A percentile compares a stretch with the other conserved stretches of the same genome.
Conservation (phyloP, 2,888 invertebrate species). For the Hetaerina titia region DNA sequence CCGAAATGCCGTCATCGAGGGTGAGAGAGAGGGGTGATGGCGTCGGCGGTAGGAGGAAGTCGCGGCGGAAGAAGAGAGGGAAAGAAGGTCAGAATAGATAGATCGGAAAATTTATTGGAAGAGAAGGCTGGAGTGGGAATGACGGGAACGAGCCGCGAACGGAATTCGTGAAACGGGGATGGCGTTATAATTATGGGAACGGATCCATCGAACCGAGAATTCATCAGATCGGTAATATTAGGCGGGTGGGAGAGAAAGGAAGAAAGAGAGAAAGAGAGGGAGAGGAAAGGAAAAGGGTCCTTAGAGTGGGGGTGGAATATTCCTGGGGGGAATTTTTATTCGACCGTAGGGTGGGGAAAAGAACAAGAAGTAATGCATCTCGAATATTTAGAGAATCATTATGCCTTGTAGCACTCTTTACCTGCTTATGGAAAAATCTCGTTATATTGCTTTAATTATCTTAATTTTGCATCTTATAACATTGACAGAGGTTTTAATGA, state of each 20-base stretch:
- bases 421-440: neutral
- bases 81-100: neutral
- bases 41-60: neutral
- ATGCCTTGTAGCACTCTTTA: neutral
- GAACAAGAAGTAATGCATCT: neutral
- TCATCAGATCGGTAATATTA: constrained; percentile 17
- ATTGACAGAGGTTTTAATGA: neutral
- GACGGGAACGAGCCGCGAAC: constrained; percentile 19
- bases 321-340: neutral
- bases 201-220: constrained; percentile 23
- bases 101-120: constrained; percentile 9
- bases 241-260: neutral
- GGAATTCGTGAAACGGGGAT: constrained; percentile 17
- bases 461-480: neutral
- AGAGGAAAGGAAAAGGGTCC: neutral
- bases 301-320: neutral
- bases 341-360: neutral
- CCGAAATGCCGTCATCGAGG: neutral
- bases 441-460: neutral
- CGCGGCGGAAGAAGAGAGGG: neutral
- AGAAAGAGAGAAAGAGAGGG: neutral
- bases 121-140: neutral
- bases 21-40: neutral
- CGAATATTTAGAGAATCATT: neutral
- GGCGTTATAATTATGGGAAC: constrained; percentile 39